Base-by-base conservation (phyloP, 2,113 vertebrate species). In the Canis aureus region DNA sequence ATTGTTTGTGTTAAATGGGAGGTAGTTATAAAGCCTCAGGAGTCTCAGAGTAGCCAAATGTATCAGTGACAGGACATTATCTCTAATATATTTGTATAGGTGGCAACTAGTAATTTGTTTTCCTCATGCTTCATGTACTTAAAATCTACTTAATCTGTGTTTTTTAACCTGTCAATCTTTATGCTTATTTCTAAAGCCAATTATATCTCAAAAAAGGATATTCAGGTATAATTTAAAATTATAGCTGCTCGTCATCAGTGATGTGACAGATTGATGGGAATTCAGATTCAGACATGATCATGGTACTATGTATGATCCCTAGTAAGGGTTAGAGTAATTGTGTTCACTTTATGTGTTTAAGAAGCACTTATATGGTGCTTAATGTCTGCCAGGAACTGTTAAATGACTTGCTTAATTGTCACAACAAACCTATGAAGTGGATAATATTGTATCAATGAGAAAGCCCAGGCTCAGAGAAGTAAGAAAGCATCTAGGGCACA, bases 1-100 rank as follows among this genome's bases (percentile, higher is more conserved):
- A 96, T 91, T 96, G 81, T 94, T 97, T 96, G 94, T 96, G 67
- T 92, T 94, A 95, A 97, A 89, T 76, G 43, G 73, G 74, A 97
- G 73, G 78, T 95, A 73, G 66, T 69, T 94, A 83, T 64, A 89
- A 89, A 97, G 67, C 43, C 86, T 91, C 55, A 59, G 91, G 78
- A 66, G 53, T 85, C 83, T 83, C 57, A 79, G 91, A 91, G 57
- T 71, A 86, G 95, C 83, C 55, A 87, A 92, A 76, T n/a, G 4
- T 78, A 80, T 93, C 94, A 92, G 73, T 86, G 74, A 90, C 20
- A 60, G 94, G 87, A 96, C 57, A 87, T 95, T 94, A 88, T 95
- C 64, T 35, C 64, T 92, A 94, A 90, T 64, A 49, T 79, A 95
- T 96, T 82, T 90, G 74, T 74, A 94, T 53, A 92, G 83, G 83